A percentile compares a stretch with the other conserved stretches of the same genome.
Conservation (phyloP, 92 coral and sea anemone species). For the Virgularia gustaviana region DNA sequence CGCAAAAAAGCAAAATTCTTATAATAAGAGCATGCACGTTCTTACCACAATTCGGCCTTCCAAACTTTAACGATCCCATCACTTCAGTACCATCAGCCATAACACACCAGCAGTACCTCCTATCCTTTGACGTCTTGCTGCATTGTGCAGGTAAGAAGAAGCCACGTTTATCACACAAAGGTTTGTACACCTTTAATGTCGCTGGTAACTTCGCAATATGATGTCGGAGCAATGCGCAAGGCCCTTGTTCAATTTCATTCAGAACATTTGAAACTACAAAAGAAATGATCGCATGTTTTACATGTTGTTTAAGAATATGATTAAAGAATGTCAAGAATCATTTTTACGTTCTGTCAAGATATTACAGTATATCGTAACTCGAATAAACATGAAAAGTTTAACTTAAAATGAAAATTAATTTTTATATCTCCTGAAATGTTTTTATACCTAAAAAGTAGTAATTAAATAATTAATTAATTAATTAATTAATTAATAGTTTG, state of each 20-base stretch:
- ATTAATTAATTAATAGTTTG: too few relatives aligned
- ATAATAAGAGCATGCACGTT: not conserved
- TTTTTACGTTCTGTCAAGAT: too few relatives aligned
- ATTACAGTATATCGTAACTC: too few relatives aligned
- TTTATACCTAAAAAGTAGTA: too few relatives aligned
- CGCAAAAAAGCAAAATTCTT: not conserved
- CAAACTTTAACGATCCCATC: constrained; percentile 54
- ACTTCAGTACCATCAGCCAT: constrained; percentile 65
- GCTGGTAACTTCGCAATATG: constrained; percentile 14
- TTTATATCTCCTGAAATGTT: too few relatives aligned
- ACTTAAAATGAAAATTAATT: too few relatives aligned
- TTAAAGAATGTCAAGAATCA: too few relatives aligned
- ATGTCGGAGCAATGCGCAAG: constrained; percentile 2
- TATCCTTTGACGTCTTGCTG: constrained; percentile 41
- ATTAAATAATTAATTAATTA: too few relatives aligned
- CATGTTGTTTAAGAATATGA: too few relatives aligned
- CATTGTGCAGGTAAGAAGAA: constrained; percentile 62
- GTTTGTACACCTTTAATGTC: constrained; percentile 34
- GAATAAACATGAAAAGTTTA: too few relatives aligned
- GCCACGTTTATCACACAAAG: constrained; percentile 59
- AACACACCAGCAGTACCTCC: constrained; percentile 78
- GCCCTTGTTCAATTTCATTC: constrained; percentile 5
- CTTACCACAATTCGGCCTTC: constrained; percentile 58
- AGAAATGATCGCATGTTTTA: too few relatives aligned
- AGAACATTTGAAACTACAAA: constrained; percentile 11